Percentiles rank a stretch among this genome's conserved stretches.
These are phyloP conservation scores for Lepas anatifera DNA, from an alignment of 2,888 invertebrate genomes.

Conservation along the genomic window DNA sequence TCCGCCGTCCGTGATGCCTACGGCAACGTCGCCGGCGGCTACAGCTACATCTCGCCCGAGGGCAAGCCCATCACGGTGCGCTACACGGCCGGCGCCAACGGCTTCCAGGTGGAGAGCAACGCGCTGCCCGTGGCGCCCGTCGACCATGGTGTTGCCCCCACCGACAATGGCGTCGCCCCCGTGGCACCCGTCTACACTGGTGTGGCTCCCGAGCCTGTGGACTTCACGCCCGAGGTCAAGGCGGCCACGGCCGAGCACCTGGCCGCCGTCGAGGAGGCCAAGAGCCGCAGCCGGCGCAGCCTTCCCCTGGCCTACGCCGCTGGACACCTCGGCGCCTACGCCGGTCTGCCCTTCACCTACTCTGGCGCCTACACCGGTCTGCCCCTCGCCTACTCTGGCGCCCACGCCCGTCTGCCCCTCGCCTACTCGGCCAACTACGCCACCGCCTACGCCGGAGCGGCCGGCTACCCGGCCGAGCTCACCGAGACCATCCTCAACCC, in stretches of 20 bases:
- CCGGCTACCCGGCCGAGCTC: conserved; percentile 28
- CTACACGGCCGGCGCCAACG: conserved; percentile 36
- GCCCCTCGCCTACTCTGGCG: conserved; percentile 29
- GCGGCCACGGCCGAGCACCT: conserved; percentile 28
- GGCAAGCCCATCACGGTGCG: conserved; percentile 34
- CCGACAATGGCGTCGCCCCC: not conserved
- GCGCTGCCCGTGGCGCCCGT: conserved; percentile 37
- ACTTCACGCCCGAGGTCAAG: conserved; percentile 11
- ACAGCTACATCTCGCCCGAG: conserved; percentile 38
- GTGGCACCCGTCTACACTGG: not conserved
- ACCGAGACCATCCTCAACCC: conserved; percentile 8
- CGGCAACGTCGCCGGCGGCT: conserved; percentile 37
- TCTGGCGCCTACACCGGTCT: conserved; percentile 11
- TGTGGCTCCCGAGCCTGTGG: not conserved
- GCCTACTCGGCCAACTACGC: conserved; percentile 24
- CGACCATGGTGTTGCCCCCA: conserved; percentile 46
- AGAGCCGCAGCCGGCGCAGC: not conserved
- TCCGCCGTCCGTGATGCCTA: conserved; percentile 30
- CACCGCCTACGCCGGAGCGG: conserved; percentile 21
- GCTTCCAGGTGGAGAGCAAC: conserved; percentile 37
- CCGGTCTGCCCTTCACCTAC: conserved; percentile 1
- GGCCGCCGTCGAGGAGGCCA: conserved; percentile 33
- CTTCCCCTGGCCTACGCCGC: conserved; percentile 15
- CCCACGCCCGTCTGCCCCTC: conserved; percentile 31
- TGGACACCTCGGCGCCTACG: conserved; percentile 28